Evolutionary conservation across 2,797 vertebrate genomes (phyloP), one percentile per base, ranked within the genome.

Genomic region (Channa striata): DNA sequence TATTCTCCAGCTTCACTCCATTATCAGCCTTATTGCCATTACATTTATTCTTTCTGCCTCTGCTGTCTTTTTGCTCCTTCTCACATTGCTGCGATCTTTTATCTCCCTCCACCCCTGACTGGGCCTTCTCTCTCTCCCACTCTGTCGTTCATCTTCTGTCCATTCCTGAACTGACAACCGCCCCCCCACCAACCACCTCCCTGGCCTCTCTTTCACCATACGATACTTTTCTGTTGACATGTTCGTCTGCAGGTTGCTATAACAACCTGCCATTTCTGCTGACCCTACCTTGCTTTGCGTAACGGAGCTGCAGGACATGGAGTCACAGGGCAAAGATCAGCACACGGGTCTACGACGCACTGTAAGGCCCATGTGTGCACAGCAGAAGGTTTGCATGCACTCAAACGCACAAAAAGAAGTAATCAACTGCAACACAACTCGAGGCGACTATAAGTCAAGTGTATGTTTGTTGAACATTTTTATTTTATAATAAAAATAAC

Each of bases 401-500:
- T n/a, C n/a, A n/a, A n/a, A n/a, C n/a, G n/a, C n/a, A n/a, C 58
- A 36, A 34, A 52, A 33, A 53, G 48, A 73, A 2, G 2, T 8
- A 43, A 10, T 39, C 9, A 44, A 1, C 5, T 16, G 19, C 49
- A 60, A 19, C 17, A 51, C 16, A 43, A 50, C 14, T 0, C 46
- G 40, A 44, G 0, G 48, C 11, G 10, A 17, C 36, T 7, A 1
- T 1, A 39, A 11, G 39, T 8, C 11, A 47, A 40, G 8, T 30
- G 4, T 16, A 53, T 57, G 68, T 83, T 78, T 14, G n/a, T 83
- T 84, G 20, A 86, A 71, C 68, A 73, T 90, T 92, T 92, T 86
- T 80, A 88, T 89, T 93, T 93, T 92, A 91, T 93, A 93, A 86
- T 91, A 93, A 94, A 92, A 94, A 94, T 92, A 94, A 92, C 91